Evolutionary conservation across 2,113 vertebrate species (phyloP), one percentile per base, ranked within the genome.

Genomic region (Rattus rattus): DNA sequence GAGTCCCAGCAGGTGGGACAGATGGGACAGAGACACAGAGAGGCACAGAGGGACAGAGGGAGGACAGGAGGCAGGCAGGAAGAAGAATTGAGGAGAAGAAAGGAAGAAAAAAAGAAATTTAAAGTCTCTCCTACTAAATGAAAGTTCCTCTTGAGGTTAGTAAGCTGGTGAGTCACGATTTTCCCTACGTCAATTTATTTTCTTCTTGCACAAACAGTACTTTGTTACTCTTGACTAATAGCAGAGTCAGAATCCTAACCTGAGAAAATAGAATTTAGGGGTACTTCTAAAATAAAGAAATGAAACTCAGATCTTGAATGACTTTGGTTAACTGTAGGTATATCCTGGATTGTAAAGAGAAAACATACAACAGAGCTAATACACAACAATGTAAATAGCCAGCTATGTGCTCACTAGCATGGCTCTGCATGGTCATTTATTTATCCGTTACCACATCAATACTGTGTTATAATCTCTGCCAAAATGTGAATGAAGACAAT

Each of bases 171-270:
- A 96, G 67, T 97, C 95, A 92, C 80, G 73, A 26, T n/a, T 92
- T 92, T 88, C 93, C 89, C 49, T 80, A 84, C 52, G 20, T 92
- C 92, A 95, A 36, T 94, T 97, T 96, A 85, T 93, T 95, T 95
- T 97, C 81, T 70, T 96, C 2, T 92, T 95, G 92, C 0, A 0
- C 94, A 98, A 98, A 95, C 94, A 76, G 61, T 87, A 63, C 95
- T 95, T 97, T 96, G 67, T 94, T 97, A 96, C 79, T 96, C 84
- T 56, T 98, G 96, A 98, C 80, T 97, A 97, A 97, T 80, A 84
- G 65, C 96, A 96, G 97, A 81, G 77, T 96, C 93, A 96, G 75
- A 95, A 90, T 96, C 91, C 54, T 54, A 97, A 67, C 84, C 85
- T 95, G 84, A 90, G 22, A 93, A 92, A 85, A 97, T 73, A 77